Evolutionary conservation across 2,113 vertebrate genomes (phyloP), one percentile per base, ranked within the genome.

Genomic region (Perca flavescens): DNA sequence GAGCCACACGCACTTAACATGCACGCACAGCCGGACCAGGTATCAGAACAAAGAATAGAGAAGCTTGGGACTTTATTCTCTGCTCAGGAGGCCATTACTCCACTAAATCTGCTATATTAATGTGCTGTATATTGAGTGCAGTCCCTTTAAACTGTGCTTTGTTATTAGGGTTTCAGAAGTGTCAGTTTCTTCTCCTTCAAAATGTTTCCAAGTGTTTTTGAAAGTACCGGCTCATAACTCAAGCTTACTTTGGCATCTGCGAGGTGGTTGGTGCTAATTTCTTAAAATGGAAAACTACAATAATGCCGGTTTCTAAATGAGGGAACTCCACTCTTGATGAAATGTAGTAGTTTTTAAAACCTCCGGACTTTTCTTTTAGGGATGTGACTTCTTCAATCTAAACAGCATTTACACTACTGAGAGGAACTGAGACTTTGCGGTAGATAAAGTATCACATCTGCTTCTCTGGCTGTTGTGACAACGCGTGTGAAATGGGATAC

Each of bases 391-490:
- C n/a, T 66, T 73, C 4, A 56, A 50, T 56, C 9, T 21, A 10
- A 53, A 65, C 53, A 47, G 28, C 36, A 28, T 66, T 34, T 49
- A 71, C 57, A 56, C 65, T 19, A 49, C 58, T 14, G 25, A 22
- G 54, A 63, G 68, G 16, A 85, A 22, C 19, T 63, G 40, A 57
- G 11, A 14, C 15, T 75, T 60, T 22, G 3, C 1, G 9, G 5
- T 53, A 52, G 6, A 74, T 36, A n/a, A 61, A 71, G 70, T 49
- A 17, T 74, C 70, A 57, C 25, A 63, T 54, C 34, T 71, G 62
- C 52, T 64, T 56, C 36, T 74, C 25, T 49, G 67, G 43, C 15
- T 8, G 12, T 46, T 22, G 69, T 78, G 43, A 34, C 57, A 68
- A 21, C 1, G 8, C 6, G 21, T 40, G 4, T 83, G 52, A 52